These are phyloP conservation scores for Cancer borealis DNA, from an alignment of 2,888 invertebrate genomes.

Conservation along the genomic window DNA sequence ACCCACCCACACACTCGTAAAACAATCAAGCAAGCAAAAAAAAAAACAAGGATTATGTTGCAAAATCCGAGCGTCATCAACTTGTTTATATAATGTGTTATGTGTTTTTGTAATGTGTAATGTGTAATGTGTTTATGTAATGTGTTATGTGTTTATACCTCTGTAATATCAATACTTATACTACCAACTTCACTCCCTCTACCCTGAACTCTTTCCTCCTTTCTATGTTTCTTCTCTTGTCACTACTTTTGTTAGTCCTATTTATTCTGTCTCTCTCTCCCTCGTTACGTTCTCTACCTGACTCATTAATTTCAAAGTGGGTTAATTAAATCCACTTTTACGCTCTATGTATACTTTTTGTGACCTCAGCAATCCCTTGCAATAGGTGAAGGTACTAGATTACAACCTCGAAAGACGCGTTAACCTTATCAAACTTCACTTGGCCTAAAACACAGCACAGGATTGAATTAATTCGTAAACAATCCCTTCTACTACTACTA, in stretches of 20 bases:
- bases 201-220: too few species aligned
- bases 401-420: background rate
- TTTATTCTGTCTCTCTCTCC: too few species aligned
- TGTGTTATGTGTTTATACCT: too few species aligned
- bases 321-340: too few species aligned
- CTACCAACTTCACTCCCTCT: background rate
- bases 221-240: background rate
- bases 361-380: background rate
- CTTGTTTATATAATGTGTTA: background rate
- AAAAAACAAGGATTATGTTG: background rate
- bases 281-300: too few species aligned
- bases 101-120: too few species aligned
- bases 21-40: background rate
- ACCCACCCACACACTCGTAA: too few species aligned
- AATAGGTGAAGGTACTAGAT: background rate
- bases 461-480: background rate
- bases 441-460: too few species aligned
- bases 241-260: too few species aligned
- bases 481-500: background rate
- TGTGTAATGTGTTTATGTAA: too few species aligned
- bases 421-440: background rate
- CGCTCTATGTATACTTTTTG: too few species aligned
- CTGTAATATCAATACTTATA: background rate
- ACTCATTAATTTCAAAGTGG: too few species aligned
- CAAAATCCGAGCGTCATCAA: background rate